Base-by-base conservation (phyloP, 2,888 invertebrate species). In the Oegoconia quadripuncta region DNA sequence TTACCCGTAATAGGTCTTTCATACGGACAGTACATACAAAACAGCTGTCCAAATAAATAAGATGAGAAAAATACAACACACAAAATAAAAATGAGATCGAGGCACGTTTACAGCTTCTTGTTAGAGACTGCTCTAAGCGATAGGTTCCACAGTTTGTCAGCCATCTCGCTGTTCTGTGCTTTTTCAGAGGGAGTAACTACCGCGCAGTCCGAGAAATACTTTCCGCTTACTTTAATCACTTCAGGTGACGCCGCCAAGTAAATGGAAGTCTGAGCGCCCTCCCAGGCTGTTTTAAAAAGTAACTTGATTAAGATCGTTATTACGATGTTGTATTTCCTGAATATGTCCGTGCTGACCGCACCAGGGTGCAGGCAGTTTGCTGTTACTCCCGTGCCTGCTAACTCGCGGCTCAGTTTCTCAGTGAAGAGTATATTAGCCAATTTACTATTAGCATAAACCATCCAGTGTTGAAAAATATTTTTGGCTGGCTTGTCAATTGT, bases 291-390 rank as follows among this genome's bases (percentile, higher is more conserved):
- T 81, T 93, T 93, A 60, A 91, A 91, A 62, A 91, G 88, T 2
- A 88, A 77, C 54, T 90, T 91, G 6, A 90, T 79, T 15, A 93
- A 74, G 4, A 90, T 61, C 56, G 82, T 83, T 47, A 92, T 52
- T 0, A 92, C 89, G 40, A 84, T 82, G 1, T 91, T 91, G 1
- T 92, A 88, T 53, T 90, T 90, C 34, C 93, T 88, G 90, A 94
- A 94, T 34, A 94, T 93, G 13, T 93, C 93, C 0, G 92, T 92
- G 66, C 91, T 91, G 30, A 95, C 92, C 73, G 93, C 89, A 13
- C 96, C 96, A 0, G 96, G 95, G 77, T 95, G 95, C 34, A 95
- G 75, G 52, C 92, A 93, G 65, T 95, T 95, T 0, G 89, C 94
- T 0, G 93, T 93, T 0, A 95, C 91, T 9, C 90, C 90, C 3